Conservation (phyloP, 2,888 invertebrate species). For the Geotrupes spiniger region DNA sequence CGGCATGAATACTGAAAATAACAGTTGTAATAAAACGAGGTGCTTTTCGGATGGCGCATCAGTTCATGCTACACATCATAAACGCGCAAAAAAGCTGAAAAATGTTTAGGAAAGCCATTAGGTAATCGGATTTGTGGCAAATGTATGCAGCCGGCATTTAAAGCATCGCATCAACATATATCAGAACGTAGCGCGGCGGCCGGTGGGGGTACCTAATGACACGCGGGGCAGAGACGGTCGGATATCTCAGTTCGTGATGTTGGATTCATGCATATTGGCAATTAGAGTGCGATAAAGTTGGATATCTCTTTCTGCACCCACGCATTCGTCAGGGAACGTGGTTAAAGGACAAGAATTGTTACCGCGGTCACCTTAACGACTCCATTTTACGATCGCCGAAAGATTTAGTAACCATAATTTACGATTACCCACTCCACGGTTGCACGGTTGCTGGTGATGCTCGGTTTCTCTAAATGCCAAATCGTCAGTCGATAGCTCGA, state of each 20-base stretch:
- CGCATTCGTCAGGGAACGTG: constrained; percentile 14
- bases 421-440: constrained; percentile 4
- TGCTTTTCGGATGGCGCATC: no score
- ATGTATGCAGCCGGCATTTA: constrained; percentile 26
- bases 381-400: constrained; percentile 4
- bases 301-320: constrained; percentile 8
- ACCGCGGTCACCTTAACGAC: constrained; percentile 4
- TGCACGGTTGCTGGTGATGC: background rate
- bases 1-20: no score
- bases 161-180: constrained; percentile 28
- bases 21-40: no score
- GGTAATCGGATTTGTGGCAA: constrained; percentile 25
- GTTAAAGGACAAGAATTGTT: constrained; percentile 6
- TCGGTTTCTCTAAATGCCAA: background rate
- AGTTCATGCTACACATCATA: no score
- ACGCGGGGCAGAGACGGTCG: constrained; percentile 13
- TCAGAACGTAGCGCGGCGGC: constrained; percentile 29
- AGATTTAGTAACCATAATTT: constrained; percentile 8
- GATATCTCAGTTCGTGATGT: constrained; percentile 22
- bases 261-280: constrained; percentile 27
- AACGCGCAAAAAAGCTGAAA: constrained; percentile 11
- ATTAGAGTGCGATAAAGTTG: constrained; percentile 16
- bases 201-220: constrained; percentile 25
- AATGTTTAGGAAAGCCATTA: constrained; percentile 29
- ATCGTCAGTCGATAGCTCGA: constrained; percentile 6